Evolutionary conservation across 2,888 invertebrate genomes (phyloP), one percentile per base, ranked within the genome.

Genomic region (Tachina grossa): DNA sequence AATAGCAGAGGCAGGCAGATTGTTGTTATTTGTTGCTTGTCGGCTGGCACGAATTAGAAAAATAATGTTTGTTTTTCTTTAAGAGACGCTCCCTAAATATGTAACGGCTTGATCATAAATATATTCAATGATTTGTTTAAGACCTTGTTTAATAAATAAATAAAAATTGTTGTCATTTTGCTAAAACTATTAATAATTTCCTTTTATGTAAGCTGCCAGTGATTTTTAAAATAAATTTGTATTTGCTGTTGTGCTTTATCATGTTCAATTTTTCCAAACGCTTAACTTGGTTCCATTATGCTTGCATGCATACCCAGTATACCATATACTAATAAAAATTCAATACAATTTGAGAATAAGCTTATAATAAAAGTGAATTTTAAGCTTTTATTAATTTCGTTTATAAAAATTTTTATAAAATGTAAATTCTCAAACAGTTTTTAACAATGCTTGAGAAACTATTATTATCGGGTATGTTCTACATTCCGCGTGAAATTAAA

Each of bases 11-110:
- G 31, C 31, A 31, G 5, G 31, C 31, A 31, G 31, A 6, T 6
- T 13, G 49, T 14, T 11, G 49, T 49, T 49, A 9, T 8, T 31
- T 31, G 31, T 66, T 10, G 51, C 53, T 10, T 19, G 69, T 41
- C 43, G 39, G n/a, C 10, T 69, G 41, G 66, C 9, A 31, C 31
- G 14, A 66, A n/a, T 47, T 47, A 31, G n/a, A n/a, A 47, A 10
- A n/a, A 39, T 39, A 59, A 39, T 59, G 13, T 59, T 59, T 59
- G 9, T 65, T 22, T 66, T 53, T 10, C 41, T 51, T 8, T n/a
- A 68, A 53, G 39, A 53, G 69, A 43, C 69, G 55, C 69, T 69
- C 69, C 69, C 43, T 69, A 55, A 55, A 69, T 55, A 41, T 69
- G 55, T 55, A 43, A 43, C 43, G 55, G 43, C 11, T 51, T 16